These are phyloP conservation scores for Strigops habroptila DNA, from an alignment of 2,113 vertebrate genomes.

Conservation along the genomic window DNA sequence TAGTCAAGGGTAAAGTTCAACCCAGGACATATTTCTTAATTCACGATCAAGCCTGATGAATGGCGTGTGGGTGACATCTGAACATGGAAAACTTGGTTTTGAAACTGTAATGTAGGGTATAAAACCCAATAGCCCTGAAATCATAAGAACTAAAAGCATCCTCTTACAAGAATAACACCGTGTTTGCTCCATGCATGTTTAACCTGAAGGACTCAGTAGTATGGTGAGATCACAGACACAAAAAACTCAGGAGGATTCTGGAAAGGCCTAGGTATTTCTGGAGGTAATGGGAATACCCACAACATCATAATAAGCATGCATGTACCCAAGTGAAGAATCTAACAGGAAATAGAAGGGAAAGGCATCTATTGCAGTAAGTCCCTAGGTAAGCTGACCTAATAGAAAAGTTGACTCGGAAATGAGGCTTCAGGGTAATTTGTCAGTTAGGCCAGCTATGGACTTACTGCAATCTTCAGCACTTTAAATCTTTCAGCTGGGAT, in stretches of 20 bases:
- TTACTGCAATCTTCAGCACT: not conserved
- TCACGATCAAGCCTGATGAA: not conserved
- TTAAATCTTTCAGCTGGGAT: not conserved
- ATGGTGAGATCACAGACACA: accelerated
- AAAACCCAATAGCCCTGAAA: not conserved
- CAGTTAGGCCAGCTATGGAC: not conserved
- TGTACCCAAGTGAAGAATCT: not conserved
- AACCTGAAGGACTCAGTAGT: not conserved
- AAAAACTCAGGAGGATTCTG: not conserved
- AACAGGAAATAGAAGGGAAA: not conserved
- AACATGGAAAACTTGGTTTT: not conserved
- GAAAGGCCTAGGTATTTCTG: not conserved
- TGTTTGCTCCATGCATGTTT: accelerated
- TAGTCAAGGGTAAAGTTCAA: not conserved
- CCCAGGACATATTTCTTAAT: not conserved
- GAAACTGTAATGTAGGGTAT: not conserved
- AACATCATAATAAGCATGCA: not conserved
- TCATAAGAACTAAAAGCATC: not conserved
- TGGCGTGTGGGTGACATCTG: not conserved
- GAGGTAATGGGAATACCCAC: not conserved
- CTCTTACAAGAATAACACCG: not conserved
- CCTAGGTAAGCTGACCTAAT: not conserved
- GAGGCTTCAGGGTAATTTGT: not conserved
- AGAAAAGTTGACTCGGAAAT: not conserved
- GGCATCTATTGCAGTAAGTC: not conserved